Evolutionary conservation across 92 coral and sea anemone species (phyloP), one percentile per base, ranked within the genome.

Genomic region (Parazoanthus swiftii): DNA sequence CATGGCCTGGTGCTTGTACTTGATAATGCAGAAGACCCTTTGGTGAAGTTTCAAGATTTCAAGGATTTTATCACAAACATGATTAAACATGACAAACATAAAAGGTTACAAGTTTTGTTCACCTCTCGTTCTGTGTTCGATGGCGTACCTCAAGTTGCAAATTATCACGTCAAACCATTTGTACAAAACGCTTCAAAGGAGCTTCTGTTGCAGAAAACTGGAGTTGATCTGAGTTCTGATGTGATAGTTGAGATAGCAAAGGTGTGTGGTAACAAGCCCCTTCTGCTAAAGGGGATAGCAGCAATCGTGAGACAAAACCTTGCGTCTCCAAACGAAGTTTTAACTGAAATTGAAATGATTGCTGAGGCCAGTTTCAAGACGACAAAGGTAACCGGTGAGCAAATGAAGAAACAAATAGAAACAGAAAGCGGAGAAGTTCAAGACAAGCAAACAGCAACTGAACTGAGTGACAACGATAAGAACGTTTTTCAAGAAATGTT

Each of bases 211-310:
- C 72, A 21, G 18, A 70, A 75, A 21, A 63, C 74, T 33, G n/a
- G 16, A 16, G 43, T 43, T 21, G 67, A 56, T 25, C 4, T 73
- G 26, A 54, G 25, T 4, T 56, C 15, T 8, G 51, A 44, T 2
- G 82, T 81, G 5, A 70, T 29, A 29, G 86, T 77, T 1, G 56
- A 79, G 70, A 77, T 92, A 13, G 66, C 42, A 16, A 6, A 79
- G 20, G 66, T 90, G 77, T 92, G 94, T 79, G 56, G 20, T 5
- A 90, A 90, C 44, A 90, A 88, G 42, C 94, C 94, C 0, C 79
- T 92, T 0, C 48, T 85, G 67, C 82, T 92, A 8, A 90, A 92
- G 14, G 76, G 88, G 0, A 71, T 88, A 59, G 88, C 85, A 3
- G 92, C 91, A 5, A 58, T 85, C 18, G 66, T 92, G 86, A 63